Evolutionary conservation across 2,797 vertebrate genomes (phyloP), one percentile per base, ranked within the genome.

Genomic region (Lepus townsendii): DNA sequence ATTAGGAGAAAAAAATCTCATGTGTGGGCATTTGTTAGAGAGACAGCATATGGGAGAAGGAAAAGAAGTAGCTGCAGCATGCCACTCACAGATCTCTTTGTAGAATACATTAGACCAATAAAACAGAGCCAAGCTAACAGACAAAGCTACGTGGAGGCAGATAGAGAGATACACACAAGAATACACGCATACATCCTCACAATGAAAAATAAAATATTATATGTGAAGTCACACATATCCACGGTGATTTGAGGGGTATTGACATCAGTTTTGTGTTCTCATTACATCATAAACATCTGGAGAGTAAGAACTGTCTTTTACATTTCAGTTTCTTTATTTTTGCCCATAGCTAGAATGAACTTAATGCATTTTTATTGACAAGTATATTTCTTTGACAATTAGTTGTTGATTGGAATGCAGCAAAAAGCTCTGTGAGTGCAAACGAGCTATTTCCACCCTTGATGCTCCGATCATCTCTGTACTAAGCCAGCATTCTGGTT

Each of bases 351-450:
- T 77, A 85, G 47, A 80, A 90, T 3, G 83, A 62, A 79, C 50
- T 85, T 65, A 85, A 26, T 30, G 35, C 63, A 42, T 65, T 95
- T 96, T 73, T 82, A 86, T 38, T 77, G 91, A 80, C 85, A 96
- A 80, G n/a, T 73, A 26, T 71, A 88, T 88, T 94, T 96, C 73
- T 85, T 83, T 87, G 83, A 89, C 90, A 91, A 96, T 93, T 80
- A 92, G 65, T 30, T 32, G 17, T 66, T 88, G 85, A 94, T 24
- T 68, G 65, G 78, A 80, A 88, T n/a, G 35, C 63, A 50, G 57
- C 57, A 71, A 85, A 93, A 94, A 77, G 69, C 72, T 84, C 32
- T 1, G 1, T n/a, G 69, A 42, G 77, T 78, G 7, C 84, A 38
- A 73, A 69, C 4, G 52, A 91, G 73, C 76, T 35, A 27, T 79